Conservation (phyloP, 1,140 invertebrate species). For the Radopholus similis region DNA sequence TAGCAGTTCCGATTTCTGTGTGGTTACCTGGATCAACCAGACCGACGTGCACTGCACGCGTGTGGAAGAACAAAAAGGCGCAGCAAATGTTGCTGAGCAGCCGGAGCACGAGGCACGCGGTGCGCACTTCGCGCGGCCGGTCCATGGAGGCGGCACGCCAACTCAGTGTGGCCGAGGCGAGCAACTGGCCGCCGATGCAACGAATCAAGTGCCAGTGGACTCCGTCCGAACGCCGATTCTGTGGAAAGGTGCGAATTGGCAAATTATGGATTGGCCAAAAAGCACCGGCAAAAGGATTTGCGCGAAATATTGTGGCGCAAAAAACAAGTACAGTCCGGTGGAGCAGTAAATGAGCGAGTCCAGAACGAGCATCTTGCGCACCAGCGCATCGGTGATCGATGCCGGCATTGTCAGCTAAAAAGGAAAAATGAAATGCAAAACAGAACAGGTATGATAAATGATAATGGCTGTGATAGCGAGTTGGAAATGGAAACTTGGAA, state of each 20-base stretch:
- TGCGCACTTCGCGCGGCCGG: conserved; percentile 32
- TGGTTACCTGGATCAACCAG: conserved; percentile 35
- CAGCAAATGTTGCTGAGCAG: conserved; percentile 40
- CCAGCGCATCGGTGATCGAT: neutral
- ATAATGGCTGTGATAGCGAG: no score
- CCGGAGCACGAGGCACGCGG: conserved; percentile 51
- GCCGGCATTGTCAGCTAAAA: no score
- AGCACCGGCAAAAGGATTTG: neutral
- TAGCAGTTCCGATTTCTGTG: conserved; percentile 12
- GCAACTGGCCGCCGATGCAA: conserved; percentile 55
- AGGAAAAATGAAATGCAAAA: no score
- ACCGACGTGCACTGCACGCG: conserved; percentile 37
- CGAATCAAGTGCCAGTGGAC: conserved; percentile 60
- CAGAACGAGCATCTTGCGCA: neutral
- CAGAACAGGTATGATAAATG: no score
- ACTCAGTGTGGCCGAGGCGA: conserved; percentile 47
- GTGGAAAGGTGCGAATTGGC: neutral
- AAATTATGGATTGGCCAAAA: neutral
- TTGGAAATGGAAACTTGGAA: no score
- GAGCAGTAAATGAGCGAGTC: conserved; percentile 4
- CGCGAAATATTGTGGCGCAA: neutral
- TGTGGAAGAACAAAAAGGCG: conserved; percentile 46
- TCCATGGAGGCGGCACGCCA: conserved; percentile 36
- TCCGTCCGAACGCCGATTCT: conserved; percentile 52
- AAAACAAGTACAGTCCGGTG: neutral